phyloP scores from a whole-genome alignment of 1,140 invertebrate species.

The Drosophila aff. region DNA sequence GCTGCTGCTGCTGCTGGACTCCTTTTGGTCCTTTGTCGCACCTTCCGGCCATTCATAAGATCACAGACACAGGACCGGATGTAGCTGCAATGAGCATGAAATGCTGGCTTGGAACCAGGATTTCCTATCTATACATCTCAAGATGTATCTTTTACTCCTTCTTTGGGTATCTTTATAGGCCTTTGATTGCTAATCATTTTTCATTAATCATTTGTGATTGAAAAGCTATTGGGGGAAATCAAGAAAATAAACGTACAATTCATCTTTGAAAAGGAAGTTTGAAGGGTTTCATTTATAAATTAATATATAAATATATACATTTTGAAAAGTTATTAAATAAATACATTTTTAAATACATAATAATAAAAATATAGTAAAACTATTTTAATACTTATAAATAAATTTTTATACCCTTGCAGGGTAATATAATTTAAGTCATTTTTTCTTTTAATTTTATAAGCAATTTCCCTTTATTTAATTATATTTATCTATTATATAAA shows the following conservation, averaged over 20 bases:
- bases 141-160: background rate
- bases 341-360: too few species aligned
- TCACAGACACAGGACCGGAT: slow-evolving; percentile 61
- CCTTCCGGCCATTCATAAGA: slow-evolving; percentile 64
- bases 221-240: background rate
- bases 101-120: background rate
- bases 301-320: too few species aligned
- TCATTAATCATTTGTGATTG: background rate
- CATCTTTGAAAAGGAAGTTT: background rate
- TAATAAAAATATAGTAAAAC: too few species aligned
- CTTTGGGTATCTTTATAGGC: background rate
- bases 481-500: too few species aligned
- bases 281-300: background rate
- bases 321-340: too few species aligned
- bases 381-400: too few species aligned
- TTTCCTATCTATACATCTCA: slow-evolving; percentile 2
- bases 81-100: slow-evolving; percentile 37
- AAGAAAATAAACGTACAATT: background rate
- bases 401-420: too few species aligned
- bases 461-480: too few species aligned
- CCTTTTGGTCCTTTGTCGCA: slow-evolving; percentile 38
- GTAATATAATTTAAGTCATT: too few species aligned
- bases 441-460: too few species aligned
- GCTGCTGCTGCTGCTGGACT: background rate
- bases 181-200: slow-evolving; percentile 4